Percentiles rank a stretch among this genome's conserved stretches.
phyloP scores from a whole-genome alignment of 2,797 vertebrate species.

The Clarias pachynema region DNA sequence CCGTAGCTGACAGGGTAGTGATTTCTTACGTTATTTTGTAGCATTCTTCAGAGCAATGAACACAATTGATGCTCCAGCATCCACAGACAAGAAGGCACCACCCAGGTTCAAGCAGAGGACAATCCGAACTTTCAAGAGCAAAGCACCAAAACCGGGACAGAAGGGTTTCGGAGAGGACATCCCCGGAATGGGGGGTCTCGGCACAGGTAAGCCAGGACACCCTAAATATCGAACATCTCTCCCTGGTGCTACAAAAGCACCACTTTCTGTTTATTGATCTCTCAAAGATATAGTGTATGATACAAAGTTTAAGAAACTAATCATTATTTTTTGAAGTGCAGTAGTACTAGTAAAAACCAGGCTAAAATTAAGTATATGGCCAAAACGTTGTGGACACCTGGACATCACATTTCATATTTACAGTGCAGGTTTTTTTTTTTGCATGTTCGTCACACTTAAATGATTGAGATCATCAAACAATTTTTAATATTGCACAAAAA shows the following conservation, averaged over 20 bases:
- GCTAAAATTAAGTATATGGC: not conserved
- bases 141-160: constrained; percentile 67
- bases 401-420: not conserved
- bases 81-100: constrained; percentile 60
- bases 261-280: not conserved
- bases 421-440: too few species aligned
- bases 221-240: not conserved
- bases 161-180: constrained; percentile 85
- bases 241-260: not conserved
- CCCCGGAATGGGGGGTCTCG: constrained; percentile 66
- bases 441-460: too few species aligned
- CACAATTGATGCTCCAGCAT: constrained; percentile 46
- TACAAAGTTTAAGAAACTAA: not conserved
- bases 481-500: too few species aligned
- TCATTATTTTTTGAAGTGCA: not conserved
- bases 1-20: not conserved
- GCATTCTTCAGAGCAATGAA: not conserved
- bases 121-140: constrained; percentile 66
- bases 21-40: not conserved
- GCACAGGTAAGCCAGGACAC: constrained; percentile 56
- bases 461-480: too few species aligned
- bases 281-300: not conserved
- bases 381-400: not conserved
- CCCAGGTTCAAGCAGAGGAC: constrained; percentile 65
- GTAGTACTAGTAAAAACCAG: not conserved